Evolutionary conservation across 2,888 invertebrate genomes (phyloP), one percentile per base, ranked within the genome.

Genomic region (Thereva unica): DNA sequence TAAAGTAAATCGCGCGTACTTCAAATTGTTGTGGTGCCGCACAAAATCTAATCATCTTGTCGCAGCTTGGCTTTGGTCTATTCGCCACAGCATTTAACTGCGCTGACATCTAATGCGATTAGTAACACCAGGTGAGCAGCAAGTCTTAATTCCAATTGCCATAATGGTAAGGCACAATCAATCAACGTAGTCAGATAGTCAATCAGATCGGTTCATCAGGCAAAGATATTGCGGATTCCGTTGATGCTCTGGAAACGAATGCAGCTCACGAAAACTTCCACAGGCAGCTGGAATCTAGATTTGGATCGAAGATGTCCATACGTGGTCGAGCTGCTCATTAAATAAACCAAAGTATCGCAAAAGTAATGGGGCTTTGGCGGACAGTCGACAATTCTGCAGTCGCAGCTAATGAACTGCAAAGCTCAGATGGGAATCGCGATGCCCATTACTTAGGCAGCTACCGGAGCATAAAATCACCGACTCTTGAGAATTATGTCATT

Each of bases 21-120:
- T 23, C 23, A 23, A 23, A 23, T 23, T 23, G 23, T 23, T 23
- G 23, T 23, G 23, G 23, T 23, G 23, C 23, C 23, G 23, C 34
- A 50, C 41, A 8, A 8, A n/a, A 41, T 61, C 23, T 5, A 12
- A 50, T 61, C 61, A 41, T 41, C 50, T 61, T 50, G 61, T 50
- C 61, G 42, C 40, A 40, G n/a, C n/a, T 61, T 50, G 9, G 40
- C 6, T 40, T 34, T 12, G 35, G 6, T 50, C 42, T 7, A 61
- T 23, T 23, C 8, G 8, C 5, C 10, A 10, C 40, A 50, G 9
- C 50, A 10, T 23, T 23, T 23, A 23, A 23, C 23, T 23, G 23
- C 23, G 50, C 50, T 61, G 61, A 61, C 61, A 61, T 61, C 61
- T 61, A 50, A 61, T 50, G 50, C 61, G 61, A 61, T 61, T 61